A percentile compares a stretch with the other conserved stretches of the same genome.
Evolutionary conservation across 2,797 vertebrate species (phyloP).

Genomic region (Protonibea diacanthus): DNA sequence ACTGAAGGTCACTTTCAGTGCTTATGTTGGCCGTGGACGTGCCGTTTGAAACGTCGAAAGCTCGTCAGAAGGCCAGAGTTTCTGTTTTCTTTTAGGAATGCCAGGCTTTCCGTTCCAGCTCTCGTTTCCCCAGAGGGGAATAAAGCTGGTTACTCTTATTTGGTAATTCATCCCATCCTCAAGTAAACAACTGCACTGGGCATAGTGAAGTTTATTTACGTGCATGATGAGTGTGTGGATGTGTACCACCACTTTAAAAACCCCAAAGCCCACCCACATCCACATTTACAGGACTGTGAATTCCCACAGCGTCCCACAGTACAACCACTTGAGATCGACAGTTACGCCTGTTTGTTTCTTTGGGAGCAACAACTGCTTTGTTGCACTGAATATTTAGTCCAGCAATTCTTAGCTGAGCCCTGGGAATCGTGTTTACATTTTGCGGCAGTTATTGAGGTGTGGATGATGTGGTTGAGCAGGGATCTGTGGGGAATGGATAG

Average conservation of each 20-base stretch:
- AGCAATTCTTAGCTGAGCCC: constrained; percentile 1
- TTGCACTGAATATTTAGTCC: constrained; percentile 37
- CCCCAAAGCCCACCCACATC: constrained; percentile 26
- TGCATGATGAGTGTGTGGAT: constrained; percentile 43
- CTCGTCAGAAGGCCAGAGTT: constrained; percentile 65
- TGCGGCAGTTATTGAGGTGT: constrained; percentile 12
- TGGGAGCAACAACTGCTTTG: constrained; percentile 50
- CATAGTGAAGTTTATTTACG: constrained; percentile 57
- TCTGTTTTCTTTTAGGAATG: constrained; percentile 71
- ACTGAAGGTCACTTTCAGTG: constrained; percentile 36
- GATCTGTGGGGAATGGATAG: constrained; percentile 14
- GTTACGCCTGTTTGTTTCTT: constrained; percentile 43
- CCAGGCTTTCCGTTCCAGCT: constrained; percentile 77
- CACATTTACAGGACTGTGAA: constrained; percentile 11
- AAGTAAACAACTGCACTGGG: constrained; percentile 78
- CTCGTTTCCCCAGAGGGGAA: constrained; percentile 61
- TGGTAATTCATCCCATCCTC: constrained; percentile 76
- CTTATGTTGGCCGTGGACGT: constrained; percentile 73
- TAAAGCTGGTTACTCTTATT: constrained; percentile 80
- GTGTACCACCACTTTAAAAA: constrained; percentile 44
- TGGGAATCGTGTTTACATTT: constrained; percentile 47
- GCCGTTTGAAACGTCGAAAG: constrained; percentile 59
- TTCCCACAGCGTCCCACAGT: constrained; percentile 30
- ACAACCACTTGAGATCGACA: constrained; percentile 13
- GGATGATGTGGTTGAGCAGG: constrained; percentile 33